A percentile compares a stretch with the other conserved stretches of the same genome.
Evolutionary conservation across 1,140 invertebrate genomes (phyloP).

Genomic region (Macrosteles quadrilineatus): DNA sequence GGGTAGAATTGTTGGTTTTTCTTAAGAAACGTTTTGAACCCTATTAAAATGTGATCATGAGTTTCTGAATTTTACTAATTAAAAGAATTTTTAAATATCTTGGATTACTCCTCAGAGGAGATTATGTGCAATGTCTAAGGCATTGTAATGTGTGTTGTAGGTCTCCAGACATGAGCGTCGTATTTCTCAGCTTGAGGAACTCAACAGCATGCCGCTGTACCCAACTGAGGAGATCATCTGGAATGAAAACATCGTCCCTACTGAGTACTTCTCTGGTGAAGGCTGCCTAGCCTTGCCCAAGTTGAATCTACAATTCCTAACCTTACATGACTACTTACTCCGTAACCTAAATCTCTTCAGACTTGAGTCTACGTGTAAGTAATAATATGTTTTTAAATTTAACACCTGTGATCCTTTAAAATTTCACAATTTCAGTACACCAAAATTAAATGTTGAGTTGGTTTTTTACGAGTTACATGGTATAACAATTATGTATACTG

Average conservation of each 20-base stretch:
- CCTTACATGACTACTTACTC: constrained; percentile 96
- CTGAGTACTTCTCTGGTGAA: constrained; percentile 95
- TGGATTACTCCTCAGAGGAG: too few relatives aligned
- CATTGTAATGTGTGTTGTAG: too few relatives aligned
- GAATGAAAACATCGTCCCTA: constrained; percentile 99
- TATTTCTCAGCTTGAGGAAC: constrained; percentile 87
- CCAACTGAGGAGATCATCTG: constrained; percentile 98
- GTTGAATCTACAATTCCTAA: constrained; percentile 97
- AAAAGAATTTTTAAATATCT: too few relatives aligned
- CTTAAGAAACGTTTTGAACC: too few relatives aligned
- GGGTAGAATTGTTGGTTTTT: too few relatives aligned
- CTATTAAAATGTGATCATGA: too few relatives aligned
- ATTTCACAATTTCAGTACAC: constrained; percentile 7
- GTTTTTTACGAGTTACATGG: not conserved
- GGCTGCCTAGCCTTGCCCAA: constrained; percentile 95
- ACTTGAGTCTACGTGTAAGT: constrained; percentile 95
- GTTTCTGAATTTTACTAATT: too few relatives aligned
- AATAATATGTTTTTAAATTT: constrained; percentile 3
- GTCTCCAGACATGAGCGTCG: constrained; percentile 86
- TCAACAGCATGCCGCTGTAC: constrained; percentile 98
- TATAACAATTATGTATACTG: not conserved
- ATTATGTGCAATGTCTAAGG: too few relatives aligned
- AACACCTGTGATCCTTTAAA: constrained; percentile 28
- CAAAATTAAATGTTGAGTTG: constrained; percentile 5
- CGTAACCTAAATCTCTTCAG: constrained; percentile 98